Base-by-base conservation (phyloP, 1,140 invertebrate genomes). In the Drosophila erecta region DNA sequence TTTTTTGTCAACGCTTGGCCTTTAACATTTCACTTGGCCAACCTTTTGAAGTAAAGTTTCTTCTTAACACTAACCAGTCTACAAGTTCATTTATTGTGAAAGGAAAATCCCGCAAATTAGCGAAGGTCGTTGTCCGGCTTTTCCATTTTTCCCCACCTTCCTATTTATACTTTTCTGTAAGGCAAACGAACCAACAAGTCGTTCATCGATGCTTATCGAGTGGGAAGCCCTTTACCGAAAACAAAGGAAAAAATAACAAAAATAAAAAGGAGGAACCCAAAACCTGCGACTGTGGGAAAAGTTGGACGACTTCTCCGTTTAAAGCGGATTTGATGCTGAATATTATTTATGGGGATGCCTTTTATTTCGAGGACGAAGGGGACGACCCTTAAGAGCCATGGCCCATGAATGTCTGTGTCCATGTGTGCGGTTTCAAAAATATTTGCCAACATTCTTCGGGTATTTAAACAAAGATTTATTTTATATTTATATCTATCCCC, bases 381-480 rank as follows among this genome's bases (percentile, higher is more conserved):
- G 14, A 12, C 12, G 30, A 78, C 74, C 78, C 83, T 79, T 71
- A 86, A 79, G 81, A 69, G 81, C 64, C 30, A 11, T 61, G 33
- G 55, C 8, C 27, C 47, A 30, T 15, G 47, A 50, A 50, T 33
- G 46, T 53, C 44, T 40, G 53, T 22, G 22, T 44, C 35, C 11
- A 8, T 60, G 55, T 50, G 60, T 69, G 70, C 59, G 70, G 70
- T 59, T 64, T 75, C 22, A 37, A 79, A 85, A 81, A 86, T 86
- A 86, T 86, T 86, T 86, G 74, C 81, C 69, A 86, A 86, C 83
- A 86, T 86, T 86, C 79, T 83, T 86, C 77, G 83, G 83, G 83
- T 86, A 86, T 86, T 86, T 86, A 86, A 86, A 86, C 83, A 86
- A 87, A 86, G 83, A 87, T 86, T 86, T 86, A 86, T 86, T 87